These are phyloP conservation scores for Glyptemys insculpta DNA, from an alignment of 2,797 vertebrate species.

Conservation along the genomic window DNA sequence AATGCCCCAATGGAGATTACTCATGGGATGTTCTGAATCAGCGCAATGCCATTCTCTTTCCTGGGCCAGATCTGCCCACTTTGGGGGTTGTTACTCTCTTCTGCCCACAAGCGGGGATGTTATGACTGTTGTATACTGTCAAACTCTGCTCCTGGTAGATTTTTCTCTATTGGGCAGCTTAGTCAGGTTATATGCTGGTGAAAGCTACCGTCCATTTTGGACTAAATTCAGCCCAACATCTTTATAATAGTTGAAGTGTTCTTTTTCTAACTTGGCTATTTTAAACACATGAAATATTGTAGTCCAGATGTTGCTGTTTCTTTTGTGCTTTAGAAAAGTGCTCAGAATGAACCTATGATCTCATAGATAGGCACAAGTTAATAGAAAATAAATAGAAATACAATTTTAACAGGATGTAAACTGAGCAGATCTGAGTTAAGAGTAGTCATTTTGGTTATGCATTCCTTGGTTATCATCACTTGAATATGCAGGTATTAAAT, in stretches of 20 bases:
- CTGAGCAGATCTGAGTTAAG: neutral
- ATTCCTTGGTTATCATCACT: neutral
- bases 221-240: neutral
- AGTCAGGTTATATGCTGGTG: neutral
- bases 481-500: constrained; percentile 25
- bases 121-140: neutral
- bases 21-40: neutral
- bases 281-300: neutral
- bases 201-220: neutral
- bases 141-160: neutral
- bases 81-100: neutral
- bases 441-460: neutral
- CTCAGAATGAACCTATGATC: neutral
- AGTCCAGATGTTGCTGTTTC: neutral
- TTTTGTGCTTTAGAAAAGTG: neutral
- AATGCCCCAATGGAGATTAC: neutral
- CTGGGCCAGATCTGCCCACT: neutral
- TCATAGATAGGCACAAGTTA: neutral
- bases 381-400: neutral
- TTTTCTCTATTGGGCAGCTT: neutral
- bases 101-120: neutral
- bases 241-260: neutral
- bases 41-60: fast-evolving
- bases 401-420: neutral
- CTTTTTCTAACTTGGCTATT: neutral